Conservation (phyloP, 2,113 vertebrate genomes). For the Perca fluviatilis region DNA sequence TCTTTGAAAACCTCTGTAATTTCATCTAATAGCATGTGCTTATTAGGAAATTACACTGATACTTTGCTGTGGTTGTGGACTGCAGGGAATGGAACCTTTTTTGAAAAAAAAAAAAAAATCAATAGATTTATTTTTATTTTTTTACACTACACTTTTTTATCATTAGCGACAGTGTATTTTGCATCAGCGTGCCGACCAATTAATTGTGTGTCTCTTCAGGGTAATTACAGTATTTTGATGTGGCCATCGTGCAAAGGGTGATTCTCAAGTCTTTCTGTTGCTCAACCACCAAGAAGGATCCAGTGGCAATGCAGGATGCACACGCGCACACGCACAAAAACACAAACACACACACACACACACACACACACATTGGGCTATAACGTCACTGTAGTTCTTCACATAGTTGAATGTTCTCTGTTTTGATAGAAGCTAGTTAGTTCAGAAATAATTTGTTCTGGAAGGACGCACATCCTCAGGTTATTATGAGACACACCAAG, state of each 20-base stretch:
- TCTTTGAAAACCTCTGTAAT: constrained; percentile 71
- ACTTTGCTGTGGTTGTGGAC: constrained; percentile 47
- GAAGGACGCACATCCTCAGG: constrained; percentile 62
- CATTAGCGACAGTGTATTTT: constrained; percentile 24
- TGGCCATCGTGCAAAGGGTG: neutral
- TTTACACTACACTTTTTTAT: constrained; percentile 15
- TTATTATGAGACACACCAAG: constrained; percentile 62
- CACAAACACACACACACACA: neutral
- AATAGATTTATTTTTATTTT: constrained; percentile 38
- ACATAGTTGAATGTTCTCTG: constrained; percentile 46
- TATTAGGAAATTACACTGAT: constrained; percentile 67
- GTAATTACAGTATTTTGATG: constrained; percentile 44
- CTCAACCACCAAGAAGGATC: neutral
- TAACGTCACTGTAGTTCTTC: neutral
- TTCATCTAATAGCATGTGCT: constrained; percentile 64
- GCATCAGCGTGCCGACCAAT: neutral
- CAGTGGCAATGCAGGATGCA: neutral
- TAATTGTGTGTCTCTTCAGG: constrained; percentile 15
- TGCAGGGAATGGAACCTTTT: constrained; percentile 43
- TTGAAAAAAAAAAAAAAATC: constrained; percentile 30
- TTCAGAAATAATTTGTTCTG: constrained; percentile 64
- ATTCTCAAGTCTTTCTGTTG: neutral
- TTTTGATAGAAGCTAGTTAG: constrained; percentile 62
- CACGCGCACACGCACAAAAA: too few relatives aligned
- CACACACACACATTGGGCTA: neutral